Evolutionary conservation across 2,888 invertebrate genomes (phyloP), one percentile per base, ranked within the genome.

Genomic region (Cistogaster globosa): DNA sequence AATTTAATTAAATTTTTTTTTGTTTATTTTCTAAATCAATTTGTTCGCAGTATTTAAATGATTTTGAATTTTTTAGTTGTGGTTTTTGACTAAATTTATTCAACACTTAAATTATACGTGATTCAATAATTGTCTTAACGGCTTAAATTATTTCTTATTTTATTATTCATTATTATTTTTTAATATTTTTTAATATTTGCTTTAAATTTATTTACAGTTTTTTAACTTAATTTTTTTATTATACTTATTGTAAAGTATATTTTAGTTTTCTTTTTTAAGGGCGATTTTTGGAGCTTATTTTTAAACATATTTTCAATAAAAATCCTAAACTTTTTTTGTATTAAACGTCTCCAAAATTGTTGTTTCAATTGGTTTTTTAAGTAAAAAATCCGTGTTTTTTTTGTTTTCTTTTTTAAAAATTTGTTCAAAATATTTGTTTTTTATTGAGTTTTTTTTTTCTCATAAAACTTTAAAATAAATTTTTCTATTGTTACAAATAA

Each of bases 371-470:
- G n/a, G n/a, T 36, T 58, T 74, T 74, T 51, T 69, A 53, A 72
- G 69, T 79, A 76, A 82, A 78, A 75, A 77, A 72, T 80, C 48
- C 36, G 48, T 77, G 48, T 75, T 32, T 76, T 55, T 71, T 36
- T 16, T 72, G n/a, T 16, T 18, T 53, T 72, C 42, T 57, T 71
- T 51, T 38, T 80, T 74, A 42, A 69, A 78, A 77, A 79, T 84
- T 86, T 83, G 20, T 75, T 77, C 77, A 77, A 75, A 87, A 65
- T 79, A 83, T 75, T 83, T 84, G 22, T 38, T 75, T 75, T 71
- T 62, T 26, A 51, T 38, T 18, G 36, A 55, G 51, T 68, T 75
- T 78, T 55, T 16, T 57, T 74, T 48, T n/a, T 78, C 77, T 51
- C 26, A 55, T 76, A 82, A 76, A 76, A 82, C 82, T 53, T 38